These are phyloP conservation scores for Botia kubotai DNA, from an alignment of 2,797 vertebrate genomes.

Conservation along the genomic window DNA sequence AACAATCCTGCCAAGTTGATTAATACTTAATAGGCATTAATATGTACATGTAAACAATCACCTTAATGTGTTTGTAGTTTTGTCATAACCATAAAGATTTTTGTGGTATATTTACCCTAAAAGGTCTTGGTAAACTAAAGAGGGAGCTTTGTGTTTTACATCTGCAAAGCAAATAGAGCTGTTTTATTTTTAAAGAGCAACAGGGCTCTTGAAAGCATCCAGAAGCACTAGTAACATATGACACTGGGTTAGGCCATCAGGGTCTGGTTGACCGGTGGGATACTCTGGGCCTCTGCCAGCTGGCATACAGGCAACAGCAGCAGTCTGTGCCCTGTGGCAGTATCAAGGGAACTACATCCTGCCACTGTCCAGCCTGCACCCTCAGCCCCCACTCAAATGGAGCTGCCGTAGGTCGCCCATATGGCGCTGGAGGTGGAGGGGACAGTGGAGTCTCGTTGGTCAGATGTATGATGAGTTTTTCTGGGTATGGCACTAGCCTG, in stretches of 20 bases:
- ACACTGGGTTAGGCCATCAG: conserved; percentile 26
- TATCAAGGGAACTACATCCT: conserved; percentile 45
- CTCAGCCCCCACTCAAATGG: conserved; percentile 86
- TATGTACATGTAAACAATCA: background rate
- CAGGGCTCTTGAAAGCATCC: conserved; percentile 6
- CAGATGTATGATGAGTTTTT: conserved; percentile 40
- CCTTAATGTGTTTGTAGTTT: background rate
- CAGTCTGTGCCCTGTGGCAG: conserved; percentile 55
- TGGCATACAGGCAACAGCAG: conserved; percentile 42
- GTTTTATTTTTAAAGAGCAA: background rate
- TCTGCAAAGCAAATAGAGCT: background rate
- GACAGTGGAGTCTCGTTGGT: conserved; percentile 40
- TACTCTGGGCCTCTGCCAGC: conserved; percentile 33
- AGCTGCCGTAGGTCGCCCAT: conserved; percentile 83
- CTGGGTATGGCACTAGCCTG: conserved; percentile 18
- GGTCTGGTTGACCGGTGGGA: conserved; percentile 8
- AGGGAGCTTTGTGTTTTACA: background rate
- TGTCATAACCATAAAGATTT: too few relatives aligned
- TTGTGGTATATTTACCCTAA: background rate
- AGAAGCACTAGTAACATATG: conserved; percentile 6
- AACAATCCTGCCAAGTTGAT: background rate
- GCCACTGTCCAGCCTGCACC: conserved; percentile 58
- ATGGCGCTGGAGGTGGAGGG: conserved; percentile 68
- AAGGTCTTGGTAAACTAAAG: background rate
- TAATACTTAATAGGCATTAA: background rate